Percentiles rank a stretch among this genome's conserved stretches.
These are phyloP conservation scores for Idaea aversata DNA, from an alignment of 2,888 invertebrate species.

Conservation along the genomic window DNA sequence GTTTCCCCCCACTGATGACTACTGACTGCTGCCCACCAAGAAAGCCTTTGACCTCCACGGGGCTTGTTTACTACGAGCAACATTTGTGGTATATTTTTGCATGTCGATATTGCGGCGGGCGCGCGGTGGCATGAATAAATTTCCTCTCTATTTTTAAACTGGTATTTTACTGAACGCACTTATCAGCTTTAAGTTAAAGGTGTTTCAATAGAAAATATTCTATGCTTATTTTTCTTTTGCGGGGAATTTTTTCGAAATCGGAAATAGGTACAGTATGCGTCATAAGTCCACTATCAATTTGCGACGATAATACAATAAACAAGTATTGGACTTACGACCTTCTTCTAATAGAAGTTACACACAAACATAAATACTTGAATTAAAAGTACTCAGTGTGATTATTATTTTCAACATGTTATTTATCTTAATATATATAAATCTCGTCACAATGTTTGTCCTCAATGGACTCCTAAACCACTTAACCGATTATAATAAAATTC, in stretches of 20 bases:
- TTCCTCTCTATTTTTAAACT: slow-evolving; percentile 32
- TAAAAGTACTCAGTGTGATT: no score
- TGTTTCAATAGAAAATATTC: not conserved
- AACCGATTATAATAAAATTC: no score
- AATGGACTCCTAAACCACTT: no score
- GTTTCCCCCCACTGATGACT: slow-evolving; percentile 34
- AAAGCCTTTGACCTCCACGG: slow-evolving; percentile 74
- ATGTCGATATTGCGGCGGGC: slow-evolving; percentile 33
- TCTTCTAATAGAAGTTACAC: no score
- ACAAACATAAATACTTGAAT: no score
- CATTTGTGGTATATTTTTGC: slow-evolving; percentile 56
- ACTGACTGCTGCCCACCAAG: slow-evolving; percentile 53
- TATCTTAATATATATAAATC: no score
- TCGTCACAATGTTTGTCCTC: no score
- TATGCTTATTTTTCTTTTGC: not conserved
- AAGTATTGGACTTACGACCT: no score
- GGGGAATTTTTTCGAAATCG: not conserved
- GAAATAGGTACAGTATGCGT: not conserved
- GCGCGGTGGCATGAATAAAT: slow-evolving; percentile 28
- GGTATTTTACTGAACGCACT: slow-evolving; percentile 18
- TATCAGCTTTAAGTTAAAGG: slow-evolving; percentile 3
- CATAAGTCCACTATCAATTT: no score
- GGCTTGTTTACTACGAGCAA: slow-evolving; percentile 54
- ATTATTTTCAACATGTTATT: no score
- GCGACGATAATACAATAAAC: no score